Base-by-base conservation (phyloP, 2,888 invertebrate genomes). In the Perithous albicinctus region DNA sequence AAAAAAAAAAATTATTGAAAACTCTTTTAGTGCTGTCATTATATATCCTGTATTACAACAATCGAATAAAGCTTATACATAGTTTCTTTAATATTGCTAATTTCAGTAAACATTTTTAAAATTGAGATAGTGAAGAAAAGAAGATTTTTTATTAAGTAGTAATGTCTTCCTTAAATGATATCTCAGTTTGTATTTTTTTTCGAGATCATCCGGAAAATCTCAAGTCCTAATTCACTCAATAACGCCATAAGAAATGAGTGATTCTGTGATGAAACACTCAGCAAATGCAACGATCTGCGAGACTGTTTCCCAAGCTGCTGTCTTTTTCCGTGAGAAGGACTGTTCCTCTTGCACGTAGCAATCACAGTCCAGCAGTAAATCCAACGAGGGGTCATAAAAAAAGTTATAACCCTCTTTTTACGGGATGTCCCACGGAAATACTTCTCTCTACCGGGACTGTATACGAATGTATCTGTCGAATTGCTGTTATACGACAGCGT, bases 311-410 rank as follows among this genome's bases (percentile, higher is more conserved):
- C 41, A 54, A 56, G n/a, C 38, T 10, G 20, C n/a, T 12, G 29
- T 3, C 26, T 59, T 18, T 72, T 32, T 26, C 7, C 26, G 59
- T 72, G 20, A 15, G 23, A 38, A 35, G n/a, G 2, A 26, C 48
- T 15, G 15, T 38, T 48, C 18, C 5, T 12, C 15, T 41, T 26
- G 18, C 12, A 10, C 41, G 41, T 18, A 32, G 73, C 73, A 74
- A 64, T 64, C 51, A n/a, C 73, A 29, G 15, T 26, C 38, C 56
- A 32, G 32, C 66, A 46, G 43, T 56, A 75, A 75, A 75, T 56
- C 56, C 29, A 66, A 63, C 51, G 61, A 38, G 35, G 38, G 43
- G 56, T 26, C 35, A 23, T 63, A 56, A 75, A 75, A 64, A 73
- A 66, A 26, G n/a, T 46, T 56, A 66, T 59, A 46, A 59, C 59